A percentile compares a stretch with the other conserved stretches of the same genome.
Conservation (phyloP, 2,113 vertebrate species). For the Ranitomeya imitator region DNA sequence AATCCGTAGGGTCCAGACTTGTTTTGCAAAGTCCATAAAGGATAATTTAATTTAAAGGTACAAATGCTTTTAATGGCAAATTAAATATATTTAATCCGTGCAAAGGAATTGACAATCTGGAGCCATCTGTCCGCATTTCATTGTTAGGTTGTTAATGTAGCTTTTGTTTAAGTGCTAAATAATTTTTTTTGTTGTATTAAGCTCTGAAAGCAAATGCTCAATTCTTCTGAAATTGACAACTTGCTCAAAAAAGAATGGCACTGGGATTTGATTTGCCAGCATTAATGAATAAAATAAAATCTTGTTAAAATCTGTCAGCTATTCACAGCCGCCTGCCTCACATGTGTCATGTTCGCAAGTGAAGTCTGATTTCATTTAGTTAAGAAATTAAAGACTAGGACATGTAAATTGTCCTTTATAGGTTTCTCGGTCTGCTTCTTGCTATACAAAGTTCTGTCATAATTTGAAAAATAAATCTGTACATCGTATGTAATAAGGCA, state of each 20-base stretch:
- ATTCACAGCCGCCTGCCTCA: neutral
- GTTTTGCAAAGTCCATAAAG: conserved; percentile 37
- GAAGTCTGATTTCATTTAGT: neutral
- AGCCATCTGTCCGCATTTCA: conserved; percentile 39
- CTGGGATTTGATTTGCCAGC: neutral
- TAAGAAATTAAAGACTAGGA: neutral
- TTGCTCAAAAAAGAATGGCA: neutral
- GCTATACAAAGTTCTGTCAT: neutral
- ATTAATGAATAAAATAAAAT: neutral
- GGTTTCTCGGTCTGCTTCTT: neutral
- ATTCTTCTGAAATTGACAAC: neutral
- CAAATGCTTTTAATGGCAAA: conserved; percentile 43
- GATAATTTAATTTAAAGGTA: conserved; percentile 38
- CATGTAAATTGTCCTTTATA: neutral
- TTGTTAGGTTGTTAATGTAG: conserved; percentile 13
- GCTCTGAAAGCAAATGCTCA: neutral
- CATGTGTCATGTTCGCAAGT: neutral
- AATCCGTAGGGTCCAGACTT: neutral
- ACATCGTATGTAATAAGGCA: too few species aligned
- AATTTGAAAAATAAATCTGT: neutral
- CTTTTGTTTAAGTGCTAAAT: conserved; percentile 5
- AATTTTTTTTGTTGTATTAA: neutral
- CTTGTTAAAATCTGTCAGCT: neutral
- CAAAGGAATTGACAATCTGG: conserved; percentile 3
- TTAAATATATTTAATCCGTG: conserved; percentile 37